Evolutionary conservation across 37 sponge, comb jelly and placozoan genomes (phyloP).

Genomic region (Aplysina aerophoba): DNA sequence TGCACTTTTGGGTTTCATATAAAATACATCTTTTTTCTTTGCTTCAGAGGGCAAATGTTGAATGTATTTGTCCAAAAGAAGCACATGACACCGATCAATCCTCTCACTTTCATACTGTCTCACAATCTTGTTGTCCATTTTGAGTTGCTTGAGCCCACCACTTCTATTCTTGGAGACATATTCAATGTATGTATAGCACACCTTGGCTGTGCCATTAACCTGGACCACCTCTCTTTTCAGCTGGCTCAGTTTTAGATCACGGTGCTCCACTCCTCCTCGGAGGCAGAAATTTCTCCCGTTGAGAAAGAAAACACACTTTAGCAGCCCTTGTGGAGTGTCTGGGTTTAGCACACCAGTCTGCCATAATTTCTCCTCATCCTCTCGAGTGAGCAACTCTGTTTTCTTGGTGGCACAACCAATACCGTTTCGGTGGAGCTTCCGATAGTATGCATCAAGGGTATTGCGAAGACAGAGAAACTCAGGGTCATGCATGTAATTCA

Average conservation of each 20-base stretch:
- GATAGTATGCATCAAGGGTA: not conserved
- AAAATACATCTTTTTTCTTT: no score
- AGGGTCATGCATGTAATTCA: slow-evolving; percentile 8
- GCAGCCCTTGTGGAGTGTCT: not conserved
- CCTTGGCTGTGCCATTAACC: not conserved
- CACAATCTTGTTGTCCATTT: slow-evolving; percentile 40
- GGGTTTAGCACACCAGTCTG: slow-evolving; percentile 11
- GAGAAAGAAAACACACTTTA: slow-evolving; percentile 25
- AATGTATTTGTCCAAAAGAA: no score
- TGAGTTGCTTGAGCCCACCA: slow-evolving; percentile 34
- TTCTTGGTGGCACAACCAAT: slow-evolving; percentile 14
- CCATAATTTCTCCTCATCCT: slow-evolving; percentile 48
- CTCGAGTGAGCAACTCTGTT: slow-evolving; percentile 8
- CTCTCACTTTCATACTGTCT: no score
- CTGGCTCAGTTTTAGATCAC: slow-evolving; percentile 7
- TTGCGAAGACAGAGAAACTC: slow-evolving; percentile 11
- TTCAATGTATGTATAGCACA: no score
- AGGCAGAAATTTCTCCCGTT: slow-evolving; percentile 38
- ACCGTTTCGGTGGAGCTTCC: slow-evolving; percentile 27
- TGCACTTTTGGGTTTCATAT: no score
- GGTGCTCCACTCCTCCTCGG: slow-evolving; percentile 30
- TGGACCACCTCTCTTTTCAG: not conserved
- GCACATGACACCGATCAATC: slow-evolving; percentile 18
- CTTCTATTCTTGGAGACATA: slow-evolving; percentile 34
- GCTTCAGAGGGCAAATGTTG: no score